Conservation (phyloP, 23 tunicate genomes). For the Styela plicata region DNA sequence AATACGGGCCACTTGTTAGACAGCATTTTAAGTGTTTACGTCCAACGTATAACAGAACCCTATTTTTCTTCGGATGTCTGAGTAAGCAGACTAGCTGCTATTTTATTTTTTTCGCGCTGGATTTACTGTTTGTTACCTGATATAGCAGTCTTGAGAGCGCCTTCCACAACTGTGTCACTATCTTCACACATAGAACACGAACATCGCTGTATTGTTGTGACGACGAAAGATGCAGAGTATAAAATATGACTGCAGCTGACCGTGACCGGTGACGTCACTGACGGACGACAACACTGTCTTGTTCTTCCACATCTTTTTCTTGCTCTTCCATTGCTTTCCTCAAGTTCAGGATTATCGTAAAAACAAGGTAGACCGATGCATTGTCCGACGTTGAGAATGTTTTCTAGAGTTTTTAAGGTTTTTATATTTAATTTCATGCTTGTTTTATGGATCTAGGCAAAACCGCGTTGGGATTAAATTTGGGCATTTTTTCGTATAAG, state of each 20-base stretch:
- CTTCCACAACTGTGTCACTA: slow-evolving; percentile 72
- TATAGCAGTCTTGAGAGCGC: slow-evolving; percentile 42
- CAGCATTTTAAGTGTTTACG: no score
- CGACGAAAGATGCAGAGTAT: slow-evolving; percentile 42
- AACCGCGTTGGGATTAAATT: no score
- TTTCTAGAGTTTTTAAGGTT: slow-evolving; percentile 2
- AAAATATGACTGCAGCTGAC: slow-evolving; percentile 57
- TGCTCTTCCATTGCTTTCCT: background rate
- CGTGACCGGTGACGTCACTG: slow-evolving; percentile 48
- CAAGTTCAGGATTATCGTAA: slow-evolving; percentile 6
- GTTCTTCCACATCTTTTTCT: slow-evolving; percentile 43
- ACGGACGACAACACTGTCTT: slow-evolving; percentile 70
- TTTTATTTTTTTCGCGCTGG: no score
- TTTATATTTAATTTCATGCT: no score
- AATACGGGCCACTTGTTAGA: no score
- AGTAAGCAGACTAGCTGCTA: no score
- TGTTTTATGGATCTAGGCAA: no score
- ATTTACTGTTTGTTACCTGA: no score
- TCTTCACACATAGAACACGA: slow-evolving; percentile 60
- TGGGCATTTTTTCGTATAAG: no score
- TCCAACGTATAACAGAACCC: no score
- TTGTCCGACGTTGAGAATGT: slow-evolving; percentile 54
- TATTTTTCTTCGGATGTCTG: no score
- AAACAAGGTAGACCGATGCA: slow-evolving; percentile 73
- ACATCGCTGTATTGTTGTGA: slow-evolving; percentile 62